Conservation (phyloP, 2,113 vertebrate genomes). For the Psephotus haematonotus region DNA sequence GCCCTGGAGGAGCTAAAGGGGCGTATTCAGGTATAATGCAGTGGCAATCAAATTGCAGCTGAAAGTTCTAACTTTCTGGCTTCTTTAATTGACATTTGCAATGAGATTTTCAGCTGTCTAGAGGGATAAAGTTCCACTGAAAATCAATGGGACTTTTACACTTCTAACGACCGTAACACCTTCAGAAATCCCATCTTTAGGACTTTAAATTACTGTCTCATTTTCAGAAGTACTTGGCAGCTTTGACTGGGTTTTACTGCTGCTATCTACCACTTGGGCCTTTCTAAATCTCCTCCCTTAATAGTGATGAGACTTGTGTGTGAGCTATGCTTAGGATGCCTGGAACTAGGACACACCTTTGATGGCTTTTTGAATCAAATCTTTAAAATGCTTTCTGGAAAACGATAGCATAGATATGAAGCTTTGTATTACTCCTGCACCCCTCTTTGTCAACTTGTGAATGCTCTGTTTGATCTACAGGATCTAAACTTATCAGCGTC, state of each 20-base stretch:
- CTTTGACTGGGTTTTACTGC: not conserved
- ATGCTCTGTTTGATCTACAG: not conserved
- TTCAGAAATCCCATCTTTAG: not conserved
- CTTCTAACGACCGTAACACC: not conserved
- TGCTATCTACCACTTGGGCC: not conserved
- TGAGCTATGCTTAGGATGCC: not conserved
- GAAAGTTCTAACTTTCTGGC: not conserved
- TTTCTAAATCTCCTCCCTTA: not conserved
- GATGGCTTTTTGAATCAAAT: not conserved
- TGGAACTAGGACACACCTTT: not conserved
- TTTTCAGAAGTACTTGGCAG: not conserved
- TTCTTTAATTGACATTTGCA: not conserved
- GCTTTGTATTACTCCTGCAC: not conserved
- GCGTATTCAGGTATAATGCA: not conserved
- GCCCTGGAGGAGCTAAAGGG: not conserved
- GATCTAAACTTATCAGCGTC: fast-evolving
- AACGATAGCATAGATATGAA: fast-evolving
- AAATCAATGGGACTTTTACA: not conserved
- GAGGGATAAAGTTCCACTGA: not conserved
- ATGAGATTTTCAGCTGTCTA: not conserved
- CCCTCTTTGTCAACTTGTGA: not conserved
- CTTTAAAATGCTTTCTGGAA: not conserved
- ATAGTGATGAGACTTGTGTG: not conserved
- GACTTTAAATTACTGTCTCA: not conserved
- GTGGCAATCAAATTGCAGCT: too few relatives aligned